These are phyloP conservation scores for Liolophura sinensis DNA, from an alignment of 1,140 invertebrate genomes.

Conservation along the genomic window DNA sequence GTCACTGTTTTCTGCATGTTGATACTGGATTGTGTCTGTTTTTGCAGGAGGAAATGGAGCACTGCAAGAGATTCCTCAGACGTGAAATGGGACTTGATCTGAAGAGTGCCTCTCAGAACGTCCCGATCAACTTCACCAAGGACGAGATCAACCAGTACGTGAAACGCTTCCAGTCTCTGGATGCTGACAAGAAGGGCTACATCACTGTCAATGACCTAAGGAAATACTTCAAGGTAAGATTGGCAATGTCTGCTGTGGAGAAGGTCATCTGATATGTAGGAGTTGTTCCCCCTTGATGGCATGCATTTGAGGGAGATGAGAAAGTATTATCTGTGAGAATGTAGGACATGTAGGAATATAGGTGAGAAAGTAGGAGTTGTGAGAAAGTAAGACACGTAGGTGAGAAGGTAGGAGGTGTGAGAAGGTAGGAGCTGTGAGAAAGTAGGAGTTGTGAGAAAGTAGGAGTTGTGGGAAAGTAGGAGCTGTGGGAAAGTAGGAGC, in stretches of 20 bases:
- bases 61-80: slow-evolving; percentile 67
- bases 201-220: slow-evolving; percentile 97
- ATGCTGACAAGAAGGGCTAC: slow-evolving; percentile 95
- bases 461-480: no score
- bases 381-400: no score
- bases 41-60: slow-evolving; percentile 45
- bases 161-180: slow-evolving; percentile 92
- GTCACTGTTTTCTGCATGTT: background rate
- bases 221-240: slow-evolving; percentile 85
- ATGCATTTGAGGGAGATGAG: no score
- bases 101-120: slow-evolving; percentile 71
- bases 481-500: no score
- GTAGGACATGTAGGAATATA: no score
- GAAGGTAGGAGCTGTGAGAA: no score
- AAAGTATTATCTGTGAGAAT: no score
- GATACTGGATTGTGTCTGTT: background rate
- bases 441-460: no score
- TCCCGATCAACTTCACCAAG: slow-evolving; percentile 91
- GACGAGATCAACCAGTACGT: slow-evolving; percentile 94
- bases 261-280: no score
- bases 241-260: background rate
- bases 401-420: no score
- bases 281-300: no score
- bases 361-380: no score
- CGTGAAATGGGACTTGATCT: slow-evolving; percentile 97